Base-by-base conservation (phyloP, 2,113 vertebrate species). In the Hirundichthys speculiger region DNA sequence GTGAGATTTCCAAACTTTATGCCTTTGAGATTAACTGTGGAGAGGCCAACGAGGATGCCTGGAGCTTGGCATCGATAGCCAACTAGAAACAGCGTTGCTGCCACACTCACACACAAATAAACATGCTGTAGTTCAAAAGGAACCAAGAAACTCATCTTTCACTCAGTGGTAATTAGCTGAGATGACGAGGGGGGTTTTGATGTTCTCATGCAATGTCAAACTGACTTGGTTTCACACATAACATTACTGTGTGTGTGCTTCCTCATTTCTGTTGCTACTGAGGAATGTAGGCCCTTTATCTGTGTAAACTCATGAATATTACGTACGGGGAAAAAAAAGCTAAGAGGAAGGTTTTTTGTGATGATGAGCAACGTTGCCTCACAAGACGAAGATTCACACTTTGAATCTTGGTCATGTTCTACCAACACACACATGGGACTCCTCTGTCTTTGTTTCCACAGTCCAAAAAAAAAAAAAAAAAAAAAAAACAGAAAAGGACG, bases 111-210 rank as follows among this genome's bases (percentile, higher is more conserved):
- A 24, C 34, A 47, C 34, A 13, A 7, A 45, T 18, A 20, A 13
- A 57, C 21, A 57, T 14, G 47, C 4, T 30, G 52, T 40, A 59
- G 18, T 60, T 2, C 7, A 40, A 41, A 56, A 2, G 18, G 0
- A 11, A 38, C 61, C 25, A 45, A 63, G 64, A 50, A 49, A 2
- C 4, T 68, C 30, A 43, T 62, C 24, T 60, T 57, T 74, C 53
- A 34, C n/a, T 21, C 22, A n/a, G 39, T n/a, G n/a, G n/a, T n/a
- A n/a, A n/a, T 34, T 34, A 34, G 30, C 30, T 34, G 30, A 27
- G 69, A 55, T 76, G 72, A 88, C 79, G 77, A 62, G 53, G 41
- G n/a, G 80, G 6, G 42, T 51, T 46, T 77, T 82, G 65, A 70
- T 73, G 53, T 77, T 81, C 63, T 82, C 64, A 58, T 42, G 51